Conservation (phyloP, 2,113 vertebrate species). For the Mola mola region DNA sequence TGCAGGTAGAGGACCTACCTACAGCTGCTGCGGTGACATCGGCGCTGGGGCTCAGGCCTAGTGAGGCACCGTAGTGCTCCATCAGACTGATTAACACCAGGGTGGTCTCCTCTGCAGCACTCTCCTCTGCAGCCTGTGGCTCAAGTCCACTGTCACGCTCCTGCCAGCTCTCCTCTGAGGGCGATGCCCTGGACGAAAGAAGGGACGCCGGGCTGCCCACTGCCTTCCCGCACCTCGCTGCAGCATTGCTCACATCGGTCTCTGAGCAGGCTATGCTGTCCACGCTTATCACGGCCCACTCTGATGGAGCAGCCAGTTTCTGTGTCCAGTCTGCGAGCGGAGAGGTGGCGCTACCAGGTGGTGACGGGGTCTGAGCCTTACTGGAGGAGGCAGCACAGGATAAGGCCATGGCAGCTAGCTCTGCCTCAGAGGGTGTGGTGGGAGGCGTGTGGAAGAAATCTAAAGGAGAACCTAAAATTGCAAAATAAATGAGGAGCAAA, state of each 20-base stretch:
- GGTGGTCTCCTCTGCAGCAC: slow-evolving; percentile 61
- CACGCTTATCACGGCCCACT: slow-evolving; percentile 70
- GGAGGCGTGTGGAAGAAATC: slow-evolving; percentile 80
- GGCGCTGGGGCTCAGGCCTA: slow-evolving; percentile 53
- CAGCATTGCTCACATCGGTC: slow-evolving; percentile 21
- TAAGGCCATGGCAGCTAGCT: slow-evolving; percentile 65
- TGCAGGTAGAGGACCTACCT: slow-evolving; percentile 56
- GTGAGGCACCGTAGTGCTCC: slow-evolving; percentile 67
- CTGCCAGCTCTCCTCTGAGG: slow-evolving; percentile 65
- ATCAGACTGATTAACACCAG: slow-evolving; percentile 70
- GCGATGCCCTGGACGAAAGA: slow-evolving; percentile 33
- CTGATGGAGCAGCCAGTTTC: slow-evolving; percentile 47
- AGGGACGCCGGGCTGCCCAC: slow-evolving; percentile 12
- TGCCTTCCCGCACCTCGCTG: slow-evolving; percentile 1
- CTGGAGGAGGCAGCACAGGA: slow-evolving; percentile 45
- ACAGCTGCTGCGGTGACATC: slow-evolving; percentile 63
- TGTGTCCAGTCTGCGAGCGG: slow-evolving; percentile 52
- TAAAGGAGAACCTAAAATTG: slow-evolving; percentile 68
- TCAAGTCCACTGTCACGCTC: slow-evolving; percentile 66
- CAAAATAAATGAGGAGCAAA: slow-evolving; percentile 13
- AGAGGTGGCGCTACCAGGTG: slow-evolving; percentile 31
- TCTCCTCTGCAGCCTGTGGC: slow-evolving; percentile 47
- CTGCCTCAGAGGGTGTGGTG: slow-evolving; percentile 70
- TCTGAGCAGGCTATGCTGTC: slow-evolving; percentile 30
- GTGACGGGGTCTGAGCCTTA: slow-evolving; percentile 49